Percentiles rank a stretch among this genome's conserved stretches.
Evolutionary conservation across 2,888 invertebrate genomes (phyloP).

Genomic region (Petrophora chlorosata): DNA sequence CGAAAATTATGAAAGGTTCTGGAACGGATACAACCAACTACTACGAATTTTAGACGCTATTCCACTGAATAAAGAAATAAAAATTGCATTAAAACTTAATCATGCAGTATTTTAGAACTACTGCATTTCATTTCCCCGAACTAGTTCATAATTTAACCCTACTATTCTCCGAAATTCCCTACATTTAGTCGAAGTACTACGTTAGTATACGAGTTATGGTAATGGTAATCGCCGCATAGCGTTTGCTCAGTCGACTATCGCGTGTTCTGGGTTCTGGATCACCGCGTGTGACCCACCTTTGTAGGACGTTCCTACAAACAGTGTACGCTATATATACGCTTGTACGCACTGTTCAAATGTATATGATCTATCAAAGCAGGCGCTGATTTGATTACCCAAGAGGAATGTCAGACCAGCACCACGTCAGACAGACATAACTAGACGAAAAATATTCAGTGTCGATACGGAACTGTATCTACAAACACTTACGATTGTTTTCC

Average conservation of each 20-base stretch:
- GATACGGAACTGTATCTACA: too few species aligned
- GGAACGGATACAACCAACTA: too few species aligned
- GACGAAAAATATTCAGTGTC: too few species aligned
- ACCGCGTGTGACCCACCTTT: slow-evolving; percentile 44
- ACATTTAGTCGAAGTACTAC: slow-evolving; percentile 7
- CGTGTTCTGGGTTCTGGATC: slow-evolving; percentile 66
- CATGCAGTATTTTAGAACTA: slow-evolving; percentile 5
- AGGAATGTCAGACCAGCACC: too few species aligned
- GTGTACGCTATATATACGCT: neutral
- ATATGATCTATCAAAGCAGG: too few species aligned
- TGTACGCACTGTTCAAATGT: neutral
- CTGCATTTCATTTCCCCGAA: slow-evolving; percentile 15
- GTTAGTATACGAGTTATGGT: slow-evolving; percentile 23
- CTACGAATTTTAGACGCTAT: too few species aligned
- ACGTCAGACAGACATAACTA: too few species aligned
- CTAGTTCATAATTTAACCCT: slow-evolving; percentile 5
- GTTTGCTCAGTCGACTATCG: slow-evolving; percentile 48
- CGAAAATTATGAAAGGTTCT: too few species aligned
- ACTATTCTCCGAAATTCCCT: slow-evolving; percentile 26
- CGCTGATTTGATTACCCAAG: too few species aligned
- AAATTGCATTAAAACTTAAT: too few species aligned
- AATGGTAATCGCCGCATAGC: slow-evolving; percentile 34
- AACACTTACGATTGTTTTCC: too few species aligned
- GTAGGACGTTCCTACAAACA: slow-evolving; percentile 10
- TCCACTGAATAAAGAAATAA: too few species aligned